phyloP scores from a whole-genome alignment of 2,797 vertebrate genomes.

The Orestias chungarensis region DNA sequence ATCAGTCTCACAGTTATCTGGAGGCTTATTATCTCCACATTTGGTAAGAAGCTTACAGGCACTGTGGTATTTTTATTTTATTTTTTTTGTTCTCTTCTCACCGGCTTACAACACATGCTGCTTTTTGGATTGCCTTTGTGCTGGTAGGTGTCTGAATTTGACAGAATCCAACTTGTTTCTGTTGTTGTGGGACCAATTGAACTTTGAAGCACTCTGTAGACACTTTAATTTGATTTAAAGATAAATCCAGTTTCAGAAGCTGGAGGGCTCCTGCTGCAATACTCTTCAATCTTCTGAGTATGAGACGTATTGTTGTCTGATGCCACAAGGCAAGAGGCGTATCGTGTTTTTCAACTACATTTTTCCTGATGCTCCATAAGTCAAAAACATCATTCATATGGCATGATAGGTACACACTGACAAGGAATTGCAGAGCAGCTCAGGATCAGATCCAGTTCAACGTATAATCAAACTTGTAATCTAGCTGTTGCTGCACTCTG shows the following conservation, averaged over 20 bases:
- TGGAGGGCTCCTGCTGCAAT: not conserved
- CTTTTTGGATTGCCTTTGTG: constrained; percentile 67
- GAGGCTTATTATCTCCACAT: constrained; percentile 61
- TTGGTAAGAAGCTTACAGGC: constrained; percentile 70
- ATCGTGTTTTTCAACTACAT: not conserved
- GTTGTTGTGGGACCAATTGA: constrained; percentile 65
- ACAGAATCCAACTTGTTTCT: constrained; percentile 69
- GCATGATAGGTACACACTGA: not conserved
- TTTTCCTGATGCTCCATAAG: not conserved
- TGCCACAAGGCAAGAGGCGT: not conserved
- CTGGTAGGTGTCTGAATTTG: constrained; percentile 60
- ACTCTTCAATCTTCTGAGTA: not conserved
- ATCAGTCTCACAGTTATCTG: constrained; percentile 58
- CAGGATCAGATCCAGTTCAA: not conserved
- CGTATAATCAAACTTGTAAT: not conserved
- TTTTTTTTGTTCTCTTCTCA: constrained; percentile 50
- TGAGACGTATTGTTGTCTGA: not conserved
- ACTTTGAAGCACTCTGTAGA: constrained; percentile 24
- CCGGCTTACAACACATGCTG: constrained; percentile 65
- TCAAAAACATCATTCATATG: not conserved
- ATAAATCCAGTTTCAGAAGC: constrained; percentile 17
- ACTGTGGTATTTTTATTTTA: constrained; percentile 37
- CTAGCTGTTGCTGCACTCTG: no score
- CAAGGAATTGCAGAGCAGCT: not conserved
- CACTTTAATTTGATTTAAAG: constrained; percentile 23